Percentiles rank a stretch among this genome's conserved stretches.
These are phyloP conservation scores for Orgyia antiqua DNA, from an alignment of 2,888 invertebrate species.

Conservation along the genomic window DNA sequence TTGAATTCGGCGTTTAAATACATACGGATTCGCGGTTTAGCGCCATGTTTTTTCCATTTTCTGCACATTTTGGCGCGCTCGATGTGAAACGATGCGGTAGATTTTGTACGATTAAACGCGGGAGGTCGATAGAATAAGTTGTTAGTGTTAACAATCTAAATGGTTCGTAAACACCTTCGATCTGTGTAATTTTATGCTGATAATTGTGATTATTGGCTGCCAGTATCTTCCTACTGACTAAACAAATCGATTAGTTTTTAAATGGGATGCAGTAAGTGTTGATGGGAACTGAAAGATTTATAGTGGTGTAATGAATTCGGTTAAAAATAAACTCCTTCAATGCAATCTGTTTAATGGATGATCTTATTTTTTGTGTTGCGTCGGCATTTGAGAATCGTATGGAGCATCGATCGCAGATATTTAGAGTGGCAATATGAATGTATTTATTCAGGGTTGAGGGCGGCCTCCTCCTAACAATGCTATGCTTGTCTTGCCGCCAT, in stretches of 20 bases:
- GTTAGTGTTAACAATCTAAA: conserved; percentile 68
- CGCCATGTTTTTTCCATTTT: conserved; percentile 78
- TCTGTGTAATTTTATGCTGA: conserved; percentile 29
- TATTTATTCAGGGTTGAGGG: conserved; percentile 74
- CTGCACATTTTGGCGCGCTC: conserved; percentile 67
- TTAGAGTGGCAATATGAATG: conserved; percentile 78
- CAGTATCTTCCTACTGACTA: conserved; percentile 3
- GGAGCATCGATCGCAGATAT: conserved; percentile 61
- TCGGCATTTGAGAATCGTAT: conserved; percentile 38
- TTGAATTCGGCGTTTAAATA: conserved; percentile 75
- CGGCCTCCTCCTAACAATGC: conserved; percentile 74
- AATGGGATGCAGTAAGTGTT: conserved; percentile 1
- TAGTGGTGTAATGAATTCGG: conserved; percentile 11
- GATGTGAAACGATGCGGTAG: conserved; percentile 60
- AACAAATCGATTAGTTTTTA: conserved; percentile 6
- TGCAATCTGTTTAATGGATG: conserved; percentile 30
- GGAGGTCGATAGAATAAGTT: conserved; percentile 71
- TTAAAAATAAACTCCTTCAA: conserved; percentile 24
- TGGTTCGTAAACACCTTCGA: conserved; percentile 41
- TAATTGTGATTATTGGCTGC: conserved; percentile 11
- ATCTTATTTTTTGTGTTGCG: conserved; percentile 34
- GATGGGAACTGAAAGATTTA: conserved; percentile 4
- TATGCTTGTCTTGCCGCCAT: conserved; percentile 68
- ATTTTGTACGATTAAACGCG: conserved; percentile 68
- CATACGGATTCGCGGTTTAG: conserved; percentile 76